These are phyloP conservation scores for Chrysopa pallens DNA, from an alignment of 1,140 invertebrate species.

Conservation along the genomic window DNA sequence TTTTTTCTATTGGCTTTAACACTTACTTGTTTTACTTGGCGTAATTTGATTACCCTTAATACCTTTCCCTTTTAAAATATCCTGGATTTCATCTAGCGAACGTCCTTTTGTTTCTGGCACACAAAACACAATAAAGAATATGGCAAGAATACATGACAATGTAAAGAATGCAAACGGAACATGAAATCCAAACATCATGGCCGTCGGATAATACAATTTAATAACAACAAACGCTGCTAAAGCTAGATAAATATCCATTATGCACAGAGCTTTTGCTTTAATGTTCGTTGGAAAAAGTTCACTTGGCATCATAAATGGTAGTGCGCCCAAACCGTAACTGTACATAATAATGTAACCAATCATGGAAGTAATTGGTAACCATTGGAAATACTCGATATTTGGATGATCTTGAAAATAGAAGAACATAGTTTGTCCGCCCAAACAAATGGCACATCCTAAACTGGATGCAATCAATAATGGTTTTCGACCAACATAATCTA, in stretches of 20 bases:
- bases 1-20: no score
- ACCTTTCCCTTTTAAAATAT: conserved; percentile 9
- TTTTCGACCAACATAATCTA: conserved; percentile 25
- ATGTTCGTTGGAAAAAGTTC: conserved; percentile 38
- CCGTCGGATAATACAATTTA: conserved; percentile 33
- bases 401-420: conserved; percentile 7
- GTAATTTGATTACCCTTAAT: no score
- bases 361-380: conserved; percentile 23
- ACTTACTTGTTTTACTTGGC: no score
- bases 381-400: conserved; percentile 7
- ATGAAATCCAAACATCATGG: conserved; percentile 21
- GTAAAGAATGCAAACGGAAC: conserved; percentile 45
- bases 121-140: conserved; percentile 35
- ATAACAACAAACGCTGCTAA: conserved; percentile 39
- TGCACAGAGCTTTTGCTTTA: conserved; percentile 14
- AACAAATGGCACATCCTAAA: conserved; percentile 8
- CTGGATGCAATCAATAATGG: conserved; percentile 20
- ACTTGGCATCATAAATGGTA: conserved; percentile 45
- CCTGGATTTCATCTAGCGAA: conserved; percentile 43
- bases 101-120: conserved; percentile 59
- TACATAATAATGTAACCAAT: conserved; percentile 33
- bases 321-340: conserved; percentile 44
- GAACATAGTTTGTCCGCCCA: conserved; percentile 11
- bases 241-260: background rate
- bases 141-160: conserved; percentile 30